A percentile compares a stretch with the other conserved stretches of the same genome.
phyloP scores from a whole-genome alignment of 2,113 vertebrate genomes.

The Lepisosteus oculatus region DNA sequence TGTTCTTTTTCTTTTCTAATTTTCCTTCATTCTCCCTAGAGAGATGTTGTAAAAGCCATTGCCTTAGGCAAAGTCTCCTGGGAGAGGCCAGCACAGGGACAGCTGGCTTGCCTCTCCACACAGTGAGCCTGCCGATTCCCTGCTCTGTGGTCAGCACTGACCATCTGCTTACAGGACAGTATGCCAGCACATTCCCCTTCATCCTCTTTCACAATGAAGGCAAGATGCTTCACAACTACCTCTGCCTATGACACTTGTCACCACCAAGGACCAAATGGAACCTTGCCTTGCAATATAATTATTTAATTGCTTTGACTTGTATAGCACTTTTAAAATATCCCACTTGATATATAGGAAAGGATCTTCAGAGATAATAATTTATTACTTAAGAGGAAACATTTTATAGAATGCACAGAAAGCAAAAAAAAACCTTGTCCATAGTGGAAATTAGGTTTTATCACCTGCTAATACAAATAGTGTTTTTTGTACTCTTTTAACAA shows the following conservation, averaged over 20 bases:
- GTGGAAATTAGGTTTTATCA: no score
- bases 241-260: background rate
- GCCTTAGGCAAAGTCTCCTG: conserved; percentile 36
- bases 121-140: background rate
- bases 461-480: no score
- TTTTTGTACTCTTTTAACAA: no score
- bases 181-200: conserved; percentile 18
- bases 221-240: conserved; percentile 4
- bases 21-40: conserved; percentile 28
- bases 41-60: conserved; percentile 26
- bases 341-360: no score
- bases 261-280: background rate
- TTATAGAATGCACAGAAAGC: no score
- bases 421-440: no score
- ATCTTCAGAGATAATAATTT: no score
- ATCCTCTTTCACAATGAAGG: background rate
- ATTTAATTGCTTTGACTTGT: no score
- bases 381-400: no score
- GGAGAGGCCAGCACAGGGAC: conserved; percentile 43
- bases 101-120: conserved; percentile 52
- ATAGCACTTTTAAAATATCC: no score
- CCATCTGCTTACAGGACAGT: conserved; percentile 57
- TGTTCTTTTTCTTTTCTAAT: conserved; percentile 30
- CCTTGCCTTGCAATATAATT: no score
- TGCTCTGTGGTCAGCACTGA: conserved; percentile 42